Evolutionary conservation across 2,888 invertebrate genomes (phyloP).

Genomic region (Scaptomyza cyrtandrae): DNA sequence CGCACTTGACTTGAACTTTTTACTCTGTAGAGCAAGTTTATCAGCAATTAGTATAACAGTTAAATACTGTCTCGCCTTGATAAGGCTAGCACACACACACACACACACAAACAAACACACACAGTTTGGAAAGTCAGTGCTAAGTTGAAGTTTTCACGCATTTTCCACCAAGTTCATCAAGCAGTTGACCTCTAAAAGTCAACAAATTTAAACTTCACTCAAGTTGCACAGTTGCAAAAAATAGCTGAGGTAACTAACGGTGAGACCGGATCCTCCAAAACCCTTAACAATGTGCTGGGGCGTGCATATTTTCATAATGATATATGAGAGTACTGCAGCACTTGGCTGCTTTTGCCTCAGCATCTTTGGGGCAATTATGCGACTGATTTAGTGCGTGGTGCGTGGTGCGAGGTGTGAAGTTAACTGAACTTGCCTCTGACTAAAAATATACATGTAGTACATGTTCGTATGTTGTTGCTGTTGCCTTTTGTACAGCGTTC

Average conservation of each 20-base stretch:
- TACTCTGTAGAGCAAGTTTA: conserved; percentile 30
- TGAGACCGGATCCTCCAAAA: conserved; percentile 41
- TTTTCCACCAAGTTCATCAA: conserved; percentile 53
- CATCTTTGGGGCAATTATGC: conserved; percentile 63
- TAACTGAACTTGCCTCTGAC: conserved; percentile 52
- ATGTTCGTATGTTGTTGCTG: conserved; percentile 11
- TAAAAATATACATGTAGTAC: background rate
- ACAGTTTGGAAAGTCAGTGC: conserved; percentile 43
- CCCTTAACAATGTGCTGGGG: conserved; percentile 50
- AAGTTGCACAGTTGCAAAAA: conserved; percentile 46
- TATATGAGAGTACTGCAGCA: conserved; percentile 58
- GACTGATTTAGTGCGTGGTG: conserved; percentile 79
- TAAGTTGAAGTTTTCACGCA: conserved; percentile 18
- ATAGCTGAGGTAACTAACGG: conserved; percentile 48
- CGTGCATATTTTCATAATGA: conserved; percentile 74
- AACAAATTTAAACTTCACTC: conserved; percentile 10
- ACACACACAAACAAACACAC: conserved; percentile 6
- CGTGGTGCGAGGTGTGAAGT: conserved; percentile 75
- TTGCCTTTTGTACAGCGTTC: conserved; percentile 36
- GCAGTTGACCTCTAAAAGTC: conserved; percentile 70
- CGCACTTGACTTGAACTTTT: conserved; percentile 18
- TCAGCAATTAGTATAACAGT: conserved; percentile 22
- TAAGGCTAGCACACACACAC: conserved; percentile 11
- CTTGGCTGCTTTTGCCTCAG: conserved; percentile 26
- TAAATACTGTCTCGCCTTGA: conserved; percentile 2